Evolutionary conservation across 2,888 invertebrate species (phyloP).

Genomic region (Molanna angustata): DNA sequence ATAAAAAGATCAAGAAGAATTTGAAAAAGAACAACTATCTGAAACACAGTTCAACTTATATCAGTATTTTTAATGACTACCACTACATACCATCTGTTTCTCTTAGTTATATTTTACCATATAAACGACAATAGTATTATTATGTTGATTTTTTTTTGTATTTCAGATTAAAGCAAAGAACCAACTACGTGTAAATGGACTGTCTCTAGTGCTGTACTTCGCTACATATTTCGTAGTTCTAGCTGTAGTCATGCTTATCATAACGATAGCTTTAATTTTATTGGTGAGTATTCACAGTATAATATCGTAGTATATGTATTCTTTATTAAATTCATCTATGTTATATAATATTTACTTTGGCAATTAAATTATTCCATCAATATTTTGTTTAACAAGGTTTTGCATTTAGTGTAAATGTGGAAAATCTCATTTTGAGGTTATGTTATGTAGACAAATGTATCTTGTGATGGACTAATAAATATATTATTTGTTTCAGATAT

Average conservation of each 20-base stretch:
- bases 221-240: constrained; percentile 72
- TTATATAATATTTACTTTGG: no score
- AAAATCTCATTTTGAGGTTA: background rate
- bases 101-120: background rate
- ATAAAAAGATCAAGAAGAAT: no score
- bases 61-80: no score
- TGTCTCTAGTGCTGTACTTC: constrained; percentile 73
- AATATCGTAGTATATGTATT: no score
- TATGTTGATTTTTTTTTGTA: background rate
- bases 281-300: constrained; percentile 47
- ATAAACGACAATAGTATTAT: background rate
- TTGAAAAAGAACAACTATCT: no score
- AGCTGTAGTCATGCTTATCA: constrained; percentile 64
- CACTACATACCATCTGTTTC: no score
- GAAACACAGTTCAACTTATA: no score
- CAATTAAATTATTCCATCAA: no score
- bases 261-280: constrained; percentile 61
- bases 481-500: constrained; percentile 48
- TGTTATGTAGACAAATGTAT: background rate
- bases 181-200: constrained; percentile 77
- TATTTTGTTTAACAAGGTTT: no score
- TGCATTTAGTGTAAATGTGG: background rate
- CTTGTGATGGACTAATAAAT: background rate
- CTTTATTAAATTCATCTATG: no score
- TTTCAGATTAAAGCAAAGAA: constrained; percentile 77